These are phyloP conservation scores for Pyrrhosoma nymphula DNA, from an alignment of 2,888 invertebrate species.

Conservation along the genomic window DNA sequence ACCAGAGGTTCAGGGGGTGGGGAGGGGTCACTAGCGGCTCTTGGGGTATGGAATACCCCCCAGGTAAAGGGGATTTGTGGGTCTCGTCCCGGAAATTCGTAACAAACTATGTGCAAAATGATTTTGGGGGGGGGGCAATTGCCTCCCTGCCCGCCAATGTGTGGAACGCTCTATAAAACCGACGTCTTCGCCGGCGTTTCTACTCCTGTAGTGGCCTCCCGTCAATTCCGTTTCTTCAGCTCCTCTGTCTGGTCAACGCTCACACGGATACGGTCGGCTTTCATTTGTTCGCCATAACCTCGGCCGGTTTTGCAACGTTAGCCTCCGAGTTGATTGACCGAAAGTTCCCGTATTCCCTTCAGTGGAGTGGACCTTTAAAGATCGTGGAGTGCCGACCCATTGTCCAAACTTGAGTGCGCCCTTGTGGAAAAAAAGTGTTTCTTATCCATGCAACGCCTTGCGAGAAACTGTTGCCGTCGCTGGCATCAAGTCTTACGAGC, in stretches of 20 bases:
- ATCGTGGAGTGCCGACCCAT: background rate
- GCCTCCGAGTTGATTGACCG: background rate
- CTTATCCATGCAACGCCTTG: too few relatives aligned
- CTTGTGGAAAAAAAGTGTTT: background rate
- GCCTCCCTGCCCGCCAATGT: too few relatives aligned
- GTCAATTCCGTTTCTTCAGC: background rate
- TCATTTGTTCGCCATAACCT: background rate
- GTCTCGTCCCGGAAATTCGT: too few relatives aligned
- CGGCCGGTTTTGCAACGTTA: background rate
- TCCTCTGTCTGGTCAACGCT: background rate
- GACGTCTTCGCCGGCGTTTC: background rate
- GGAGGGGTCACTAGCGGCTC: too few relatives aligned
- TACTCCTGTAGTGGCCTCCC: background rate
- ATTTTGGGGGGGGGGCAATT: too few relatives aligned
- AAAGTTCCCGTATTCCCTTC: background rate
- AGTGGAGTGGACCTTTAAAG: background rate
- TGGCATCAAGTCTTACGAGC: too few relatives aligned
- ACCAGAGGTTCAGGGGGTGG: too few relatives aligned
- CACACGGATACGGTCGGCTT: background rate
- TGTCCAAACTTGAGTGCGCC: background rate
- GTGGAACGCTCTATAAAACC: too few relatives aligned
- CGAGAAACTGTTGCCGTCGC: too few relatives aligned
- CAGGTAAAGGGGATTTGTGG: too few relatives aligned
- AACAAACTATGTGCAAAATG: too few relatives aligned
- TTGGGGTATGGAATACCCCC: too few relatives aligned